Evolutionary conservation across 1,140 invertebrate species (phyloP).

Genomic region (Plectrocnemia conspersa): DNA sequence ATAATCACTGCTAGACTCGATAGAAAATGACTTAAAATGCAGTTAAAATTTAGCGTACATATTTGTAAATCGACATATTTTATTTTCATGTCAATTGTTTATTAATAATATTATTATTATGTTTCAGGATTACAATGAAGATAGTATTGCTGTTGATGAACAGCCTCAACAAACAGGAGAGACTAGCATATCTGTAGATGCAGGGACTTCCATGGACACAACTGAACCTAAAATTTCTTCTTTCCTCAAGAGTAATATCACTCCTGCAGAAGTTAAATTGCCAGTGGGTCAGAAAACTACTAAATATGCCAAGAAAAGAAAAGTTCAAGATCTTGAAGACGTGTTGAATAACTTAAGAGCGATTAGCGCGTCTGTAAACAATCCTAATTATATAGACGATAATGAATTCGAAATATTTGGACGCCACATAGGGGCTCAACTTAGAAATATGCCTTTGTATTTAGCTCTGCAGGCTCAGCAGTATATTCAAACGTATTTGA

Average conservation of each 20-base stretch:
- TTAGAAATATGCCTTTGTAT: background rate
- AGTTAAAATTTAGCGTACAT: background rate
- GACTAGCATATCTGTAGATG: background rate
- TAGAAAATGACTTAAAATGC: background rate
- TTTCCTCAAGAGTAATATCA: background rate
- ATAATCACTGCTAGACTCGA: background rate
- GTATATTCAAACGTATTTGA: background rate
- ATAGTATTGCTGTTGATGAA: background rate
- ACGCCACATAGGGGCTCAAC: background rate
- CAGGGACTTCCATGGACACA: background rate
- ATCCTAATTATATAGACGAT: too few relatives aligned
- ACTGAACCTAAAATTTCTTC: background rate
- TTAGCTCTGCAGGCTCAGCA: background rate
- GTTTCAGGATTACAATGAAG: too few relatives aligned
- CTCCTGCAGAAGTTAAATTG: too few relatives aligned
- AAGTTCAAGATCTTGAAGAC: background rate
- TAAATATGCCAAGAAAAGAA: background rate
- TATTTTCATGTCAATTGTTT: too few relatives aligned
- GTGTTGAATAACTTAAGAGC: background rate
- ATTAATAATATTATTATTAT: too few relatives aligned
- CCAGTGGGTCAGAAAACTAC: background rate
- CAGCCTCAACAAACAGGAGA: background rate
- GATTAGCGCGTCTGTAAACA: too few relatives aligned
- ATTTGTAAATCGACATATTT: too few relatives aligned
- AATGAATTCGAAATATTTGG: background rate